A percentile compares a stretch with the other conserved stretches of the same genome.
Conservation (phyloP, 2,888 invertebrate species). For the Poecilus cupreus region DNA sequence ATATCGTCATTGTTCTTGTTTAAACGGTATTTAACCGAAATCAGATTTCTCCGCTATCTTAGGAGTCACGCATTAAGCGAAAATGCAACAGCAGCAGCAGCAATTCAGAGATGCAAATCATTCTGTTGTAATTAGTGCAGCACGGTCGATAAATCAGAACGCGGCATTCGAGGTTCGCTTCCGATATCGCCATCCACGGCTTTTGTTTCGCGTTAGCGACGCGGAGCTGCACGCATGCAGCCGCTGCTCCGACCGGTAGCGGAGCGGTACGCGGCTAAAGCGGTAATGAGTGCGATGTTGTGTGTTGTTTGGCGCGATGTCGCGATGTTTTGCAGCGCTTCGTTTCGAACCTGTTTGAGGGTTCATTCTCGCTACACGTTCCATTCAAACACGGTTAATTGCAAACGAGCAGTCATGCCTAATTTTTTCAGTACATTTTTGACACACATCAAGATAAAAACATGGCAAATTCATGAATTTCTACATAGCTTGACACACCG, state of each 20-base stretch:
- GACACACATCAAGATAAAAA: no score
- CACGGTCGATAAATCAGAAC: conserved; percentile 55
- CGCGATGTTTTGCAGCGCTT: neutral
- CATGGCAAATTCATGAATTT: no score
- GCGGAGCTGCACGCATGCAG: conserved; percentile 1
- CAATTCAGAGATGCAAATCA: conserved; percentile 51
- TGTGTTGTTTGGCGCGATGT: neutral
- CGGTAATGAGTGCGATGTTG: conserved; percentile 25
- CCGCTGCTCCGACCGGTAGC: no score
- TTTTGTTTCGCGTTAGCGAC: conserved; percentile 35
- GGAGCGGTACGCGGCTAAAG: neutral
- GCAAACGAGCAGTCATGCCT: no score
- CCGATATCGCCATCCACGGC: conserved; percentile 44
- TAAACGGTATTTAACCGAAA: conserved; percentile 34
- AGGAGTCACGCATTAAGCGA: conserved; percentile 16
- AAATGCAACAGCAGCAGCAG: conserved; percentile 33
- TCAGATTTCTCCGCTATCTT: conserved; percentile 34
- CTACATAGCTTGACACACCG: no score
- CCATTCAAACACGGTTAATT: no score
- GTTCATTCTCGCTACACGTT: neutral
- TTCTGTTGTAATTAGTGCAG: conserved; percentile 42
- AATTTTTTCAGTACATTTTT: no score
- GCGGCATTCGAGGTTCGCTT: conserved; percentile 38
- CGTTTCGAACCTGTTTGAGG: no score
- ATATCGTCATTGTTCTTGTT: conserved; percentile 27